Evolutionary conservation across 2,113 vertebrate genomes (phyloP), one percentile per base, ranked within the genome.

Genomic region (Asarcornis scutulata): DNA sequence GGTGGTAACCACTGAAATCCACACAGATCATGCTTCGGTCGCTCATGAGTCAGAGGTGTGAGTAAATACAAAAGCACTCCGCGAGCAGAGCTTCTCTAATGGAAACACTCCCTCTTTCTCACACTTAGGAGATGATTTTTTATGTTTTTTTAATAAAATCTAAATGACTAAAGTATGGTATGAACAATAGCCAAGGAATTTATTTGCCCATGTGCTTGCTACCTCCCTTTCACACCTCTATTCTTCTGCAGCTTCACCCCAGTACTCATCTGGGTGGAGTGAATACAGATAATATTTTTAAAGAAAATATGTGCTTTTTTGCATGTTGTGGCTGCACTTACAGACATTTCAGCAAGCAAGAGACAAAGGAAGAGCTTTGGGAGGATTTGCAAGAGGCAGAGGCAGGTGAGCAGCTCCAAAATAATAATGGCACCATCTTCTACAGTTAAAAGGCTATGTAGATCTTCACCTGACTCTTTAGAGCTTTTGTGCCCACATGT

Each of bases 121-220:
- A 95, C 26, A 20, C 78, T 83, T 50, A 23, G 6, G 40, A 76
- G 64, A 46, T 18, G 7, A 38, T 55, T 29, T 15, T 11, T 68
- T 58, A n/a, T n/a, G n/a, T 55, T 32, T 17, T 8, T 52, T 29
- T 3, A 63, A 62, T 40, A 48, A 88, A 81, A 80, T 56, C 31
- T 36, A 22, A 86, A 82, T 66, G 34, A 84, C 25, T 27, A 42
- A 69, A 76, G 48, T 55, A 27, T 2, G 1, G 9, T 48, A 42
- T 69, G 75, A 91, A 60, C 40, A 92, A 85, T 9, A 80, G 27
- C n/a, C 72, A 14, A 83, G 71, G 78, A 93, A 95, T 96, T 85
- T 91, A 31, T 69, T 82, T 50, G 81, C 13, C 83, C 21, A 0
- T 21, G 71, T 62, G 26, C 27, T 92, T 69, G 40, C 46, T 48